These are phyloP conservation scores for Rhyzopertha dominica DNA, from an alignment of 1,140 invertebrate genomes.

Conservation along the genomic window DNA sequence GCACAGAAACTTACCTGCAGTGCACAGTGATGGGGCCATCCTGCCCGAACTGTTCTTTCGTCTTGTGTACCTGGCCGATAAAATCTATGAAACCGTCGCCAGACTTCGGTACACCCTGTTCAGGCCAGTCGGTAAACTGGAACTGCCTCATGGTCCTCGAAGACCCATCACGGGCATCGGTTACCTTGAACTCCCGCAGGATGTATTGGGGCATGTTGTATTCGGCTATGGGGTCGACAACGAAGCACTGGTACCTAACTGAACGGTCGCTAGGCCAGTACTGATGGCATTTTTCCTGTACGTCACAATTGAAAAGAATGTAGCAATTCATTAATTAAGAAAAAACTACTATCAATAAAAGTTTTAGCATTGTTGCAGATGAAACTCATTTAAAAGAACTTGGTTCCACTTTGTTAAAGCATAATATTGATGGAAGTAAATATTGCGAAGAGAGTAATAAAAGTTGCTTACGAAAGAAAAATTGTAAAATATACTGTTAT, in stretches of 20 bases:
- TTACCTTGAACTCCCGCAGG: conserved; percentile 96
- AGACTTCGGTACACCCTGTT: conserved; percentile 95
- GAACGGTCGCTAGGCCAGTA: conserved; percentile 99
- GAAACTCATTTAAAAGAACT: no score
- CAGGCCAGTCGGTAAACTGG: conserved; percentile 99
- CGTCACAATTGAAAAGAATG: conserved; percentile 21
- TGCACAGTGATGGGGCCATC: conserved; percentile 99
- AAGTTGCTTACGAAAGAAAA: no score
- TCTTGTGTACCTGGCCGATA: conserved; percentile 98
- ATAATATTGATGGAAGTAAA: no score
- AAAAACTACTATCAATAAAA: no score
- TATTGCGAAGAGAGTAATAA: no score
- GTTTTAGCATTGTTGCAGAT: no score
- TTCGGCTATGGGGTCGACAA: conserved; percentile 98
- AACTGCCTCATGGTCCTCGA: conserved; percentile 96
- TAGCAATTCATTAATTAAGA: no score
- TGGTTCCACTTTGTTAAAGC: no score
- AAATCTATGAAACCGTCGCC: conserved; percentile 98
- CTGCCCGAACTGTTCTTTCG: conserved; percentile 99
- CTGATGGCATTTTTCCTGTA: conserved; percentile 94
- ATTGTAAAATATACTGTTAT: no score
- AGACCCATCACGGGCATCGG: conserved; percentile 88
- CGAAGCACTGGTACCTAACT: conserved; percentile 92
- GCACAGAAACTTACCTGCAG: conserved; percentile 65
- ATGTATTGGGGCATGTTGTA: conserved; percentile 99